These are phyloP conservation scores for Hypanus sabinus DNA, from an alignment of 2,113 vertebrate species.

Conservation along the genomic window DNA sequence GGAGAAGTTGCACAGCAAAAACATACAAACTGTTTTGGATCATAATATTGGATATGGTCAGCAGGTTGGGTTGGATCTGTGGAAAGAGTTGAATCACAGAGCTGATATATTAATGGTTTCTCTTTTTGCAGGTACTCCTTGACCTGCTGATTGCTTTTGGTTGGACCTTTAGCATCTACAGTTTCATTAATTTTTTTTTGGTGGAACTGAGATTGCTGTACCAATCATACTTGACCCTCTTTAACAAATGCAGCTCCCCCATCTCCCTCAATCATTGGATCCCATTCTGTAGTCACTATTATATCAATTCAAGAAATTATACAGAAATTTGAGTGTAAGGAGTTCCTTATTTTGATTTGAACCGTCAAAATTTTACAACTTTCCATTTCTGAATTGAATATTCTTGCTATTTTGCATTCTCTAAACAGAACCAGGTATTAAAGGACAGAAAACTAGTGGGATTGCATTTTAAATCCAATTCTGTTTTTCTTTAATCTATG, in stretches of 20 bases:
- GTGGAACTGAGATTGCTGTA: background rate
- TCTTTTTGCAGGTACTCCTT: no score
- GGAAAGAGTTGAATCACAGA: no score
- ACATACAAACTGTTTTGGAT: background rate
- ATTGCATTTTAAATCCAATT: background rate
- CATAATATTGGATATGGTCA: no score
- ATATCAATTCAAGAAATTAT: background rate
- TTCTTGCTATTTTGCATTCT: slow-evolving; percentile 18
- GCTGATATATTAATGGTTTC: no score
- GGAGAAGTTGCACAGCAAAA: background rate
- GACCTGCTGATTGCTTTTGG: no score
- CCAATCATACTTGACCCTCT: background rate
- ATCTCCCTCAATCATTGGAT: background rate
- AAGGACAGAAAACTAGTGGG: background rate
- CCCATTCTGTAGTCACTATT: background rate
- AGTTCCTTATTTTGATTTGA: background rate
- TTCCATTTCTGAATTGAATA: background rate
- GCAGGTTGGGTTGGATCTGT: no score
- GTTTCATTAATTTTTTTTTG: background rate
- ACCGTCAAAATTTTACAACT: background rate
- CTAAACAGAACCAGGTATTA: background rate
- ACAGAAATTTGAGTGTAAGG: background rate
- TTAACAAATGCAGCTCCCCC: background rate
- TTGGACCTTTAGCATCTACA: no score
- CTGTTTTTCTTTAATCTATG: background rate